A percentile compares a stretch with the other conserved stretches of the same genome.
Conservation (phyloP, 2,888 invertebrate species). For the Agrochola litura region DNA sequence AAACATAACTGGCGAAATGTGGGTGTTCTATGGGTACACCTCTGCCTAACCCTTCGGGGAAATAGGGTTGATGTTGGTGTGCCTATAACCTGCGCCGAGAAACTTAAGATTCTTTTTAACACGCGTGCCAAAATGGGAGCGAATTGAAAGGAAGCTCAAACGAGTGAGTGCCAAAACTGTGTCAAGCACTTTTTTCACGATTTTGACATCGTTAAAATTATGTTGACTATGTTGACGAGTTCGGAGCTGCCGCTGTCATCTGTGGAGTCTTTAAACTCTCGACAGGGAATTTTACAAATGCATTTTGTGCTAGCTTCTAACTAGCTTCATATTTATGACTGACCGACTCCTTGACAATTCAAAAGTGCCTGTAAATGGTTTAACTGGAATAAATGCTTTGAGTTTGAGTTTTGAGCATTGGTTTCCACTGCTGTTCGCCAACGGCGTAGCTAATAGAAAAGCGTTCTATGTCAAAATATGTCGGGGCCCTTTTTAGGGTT, state of each 20-base stretch:
- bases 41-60: too few species aligned
- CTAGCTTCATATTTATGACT: too few species aligned
- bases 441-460: too few species aligned
- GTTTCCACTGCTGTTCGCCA: neutral
- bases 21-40: too few species aligned
- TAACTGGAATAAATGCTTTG: too few species aligned
- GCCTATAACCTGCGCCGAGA: neutral
- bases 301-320: neutral
- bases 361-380: too few species aligned
- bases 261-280: neutral
- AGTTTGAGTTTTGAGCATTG: neutral
- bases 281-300: too few species aligned
- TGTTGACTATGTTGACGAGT: neutral
- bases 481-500: too few species aligned
- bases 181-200: constrained; percentile 16
- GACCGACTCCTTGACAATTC: too few species aligned
- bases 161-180: constrained; percentile 5
- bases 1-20: too few species aligned
- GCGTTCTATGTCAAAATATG: too few species aligned
- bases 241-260: neutral
- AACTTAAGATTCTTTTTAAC: neutral
- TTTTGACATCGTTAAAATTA: constrained; percentile 23
- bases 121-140: neutral
- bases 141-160: constrained; percentile 4
- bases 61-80: too few species aligned